phyloP scores from a whole-genome alignment of 2,797 vertebrate species.

The Molossus alvarezi region DNA sequence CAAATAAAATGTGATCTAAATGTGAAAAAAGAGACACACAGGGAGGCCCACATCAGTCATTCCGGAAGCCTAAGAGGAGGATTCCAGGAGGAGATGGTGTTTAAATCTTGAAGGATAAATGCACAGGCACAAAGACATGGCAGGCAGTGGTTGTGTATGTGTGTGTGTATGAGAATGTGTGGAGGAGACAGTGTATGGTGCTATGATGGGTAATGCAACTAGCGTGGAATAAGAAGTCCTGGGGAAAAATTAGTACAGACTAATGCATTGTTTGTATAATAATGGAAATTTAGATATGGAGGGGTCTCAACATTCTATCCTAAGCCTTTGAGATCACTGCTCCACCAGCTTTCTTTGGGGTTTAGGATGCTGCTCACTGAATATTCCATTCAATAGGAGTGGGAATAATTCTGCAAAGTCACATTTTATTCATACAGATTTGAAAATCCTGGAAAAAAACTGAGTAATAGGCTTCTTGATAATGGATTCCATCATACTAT shows the following conservation, averaged over 20 bases:
- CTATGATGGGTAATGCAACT: neutral
- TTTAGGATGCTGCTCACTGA: slow-evolving; percentile 66
- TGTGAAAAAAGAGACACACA: neutral
- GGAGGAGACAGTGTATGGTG: neutral
- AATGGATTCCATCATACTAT: neutral
- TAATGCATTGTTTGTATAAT: neutral
- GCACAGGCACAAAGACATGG: neutral
- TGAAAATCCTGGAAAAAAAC: slow-evolving; percentile 72
- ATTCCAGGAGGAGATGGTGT: neutral
- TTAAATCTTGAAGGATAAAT: neutral
- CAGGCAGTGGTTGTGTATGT: neutral
- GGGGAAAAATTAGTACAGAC: neutral
- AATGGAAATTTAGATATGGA: neutral
- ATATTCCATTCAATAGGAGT: slow-evolving; percentile 24
- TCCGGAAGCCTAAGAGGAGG: neutral
- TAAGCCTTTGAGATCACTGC: neutral
- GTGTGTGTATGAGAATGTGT: neutral
- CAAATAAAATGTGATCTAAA: neutral
- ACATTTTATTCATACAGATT: slow-evolving; percentile 71
- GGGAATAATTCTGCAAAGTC: slow-evolving; percentile 71
- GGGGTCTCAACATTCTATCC: neutral
- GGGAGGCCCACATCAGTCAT: neutral
- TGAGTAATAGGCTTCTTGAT: slow-evolving; percentile 50
- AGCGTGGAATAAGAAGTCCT: neutral
- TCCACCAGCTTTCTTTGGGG: slow-evolving; percentile 31